phyloP scores from a whole-genome alignment of 2,797 vertebrate genomes.

The Cercopithecus hamlyni region DNA sequence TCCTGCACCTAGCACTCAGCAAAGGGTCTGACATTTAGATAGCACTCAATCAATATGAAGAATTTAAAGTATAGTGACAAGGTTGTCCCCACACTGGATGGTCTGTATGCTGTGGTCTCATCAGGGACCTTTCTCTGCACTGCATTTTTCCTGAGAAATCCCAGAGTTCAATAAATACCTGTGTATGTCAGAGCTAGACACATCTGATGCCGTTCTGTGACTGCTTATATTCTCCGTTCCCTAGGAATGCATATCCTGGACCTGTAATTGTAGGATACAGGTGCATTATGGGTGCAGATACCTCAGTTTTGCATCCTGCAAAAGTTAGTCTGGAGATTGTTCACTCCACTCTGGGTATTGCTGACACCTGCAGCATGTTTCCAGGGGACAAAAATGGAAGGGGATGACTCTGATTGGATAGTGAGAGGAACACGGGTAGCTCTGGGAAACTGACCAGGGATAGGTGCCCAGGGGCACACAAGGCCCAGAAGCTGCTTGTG shows the following conservation, averaged over 20 bases:
- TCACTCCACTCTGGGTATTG: neutral
- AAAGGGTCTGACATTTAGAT: neutral
- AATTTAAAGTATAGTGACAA: neutral
- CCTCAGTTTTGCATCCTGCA: neutral
- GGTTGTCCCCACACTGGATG: neutral
- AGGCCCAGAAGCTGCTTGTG: neutral
- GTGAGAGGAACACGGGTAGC: neutral
- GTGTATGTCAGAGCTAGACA: neutral
- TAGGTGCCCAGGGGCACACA: accelerated
- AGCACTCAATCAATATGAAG: neutral
- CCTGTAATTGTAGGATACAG: neutral
- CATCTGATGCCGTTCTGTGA: neutral
- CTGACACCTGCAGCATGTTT: neutral
- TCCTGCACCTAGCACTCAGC: neutral
- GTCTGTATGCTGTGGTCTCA: neutral
- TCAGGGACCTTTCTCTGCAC: neutral
- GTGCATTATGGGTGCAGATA: neutral
- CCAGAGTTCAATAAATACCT: neutral
- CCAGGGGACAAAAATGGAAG: neutral
- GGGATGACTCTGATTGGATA: neutral
- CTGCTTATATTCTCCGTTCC: neutral
- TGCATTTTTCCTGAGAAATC: neutral
- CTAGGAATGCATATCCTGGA: neutral
- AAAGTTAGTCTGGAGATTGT: neutral
- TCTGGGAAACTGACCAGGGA: neutral